phyloP scores from a whole-genome alignment of 1,140 invertebrate genomes.

The Eubasilissa regina region DNA sequence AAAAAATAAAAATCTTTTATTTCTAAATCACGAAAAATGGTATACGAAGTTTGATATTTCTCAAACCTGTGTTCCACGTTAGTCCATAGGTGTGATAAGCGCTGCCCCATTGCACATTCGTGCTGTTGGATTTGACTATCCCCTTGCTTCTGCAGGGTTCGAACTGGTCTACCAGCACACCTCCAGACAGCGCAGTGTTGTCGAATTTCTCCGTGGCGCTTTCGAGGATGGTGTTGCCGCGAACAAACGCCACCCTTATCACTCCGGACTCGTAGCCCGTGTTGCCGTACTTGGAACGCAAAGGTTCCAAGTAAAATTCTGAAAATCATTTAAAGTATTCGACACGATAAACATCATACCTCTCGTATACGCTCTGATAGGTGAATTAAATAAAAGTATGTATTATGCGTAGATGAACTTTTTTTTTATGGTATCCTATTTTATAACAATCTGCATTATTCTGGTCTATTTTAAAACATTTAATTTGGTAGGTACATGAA shows the following conservation, averaged over 20 bases:
- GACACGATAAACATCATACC: too few relatives aligned
- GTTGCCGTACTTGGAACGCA: slow-evolving; percentile 70
- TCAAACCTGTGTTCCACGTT: slow-evolving; percentile 45
- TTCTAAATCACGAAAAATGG: too few relatives aligned
- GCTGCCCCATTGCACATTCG: slow-evolving; percentile 7
- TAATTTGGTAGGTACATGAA: too few relatives aligned
- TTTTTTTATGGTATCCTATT: too few relatives aligned
- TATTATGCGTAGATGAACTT: too few relatives aligned
- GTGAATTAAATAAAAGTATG: too few relatives aligned
- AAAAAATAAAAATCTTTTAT: too few relatives aligned
- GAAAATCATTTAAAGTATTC: slow-evolving; percentile 25
- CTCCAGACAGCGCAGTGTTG: slow-evolving; percentile 40
- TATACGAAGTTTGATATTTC: too few relatives aligned
- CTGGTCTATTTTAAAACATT: too few relatives aligned
- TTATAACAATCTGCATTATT: too few relatives aligned
- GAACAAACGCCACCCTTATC: slow-evolving; percentile 70
- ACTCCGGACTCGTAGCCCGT: slow-evolving; percentile 72
- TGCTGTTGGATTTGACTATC: not conserved
- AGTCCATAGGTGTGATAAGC: slow-evolving; percentile 51
- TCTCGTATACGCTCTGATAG: too few relatives aligned
- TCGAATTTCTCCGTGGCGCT: slow-evolving; percentile 1
- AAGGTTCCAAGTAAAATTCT: slow-evolving; percentile 76
- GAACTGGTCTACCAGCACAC: slow-evolving; percentile 34
- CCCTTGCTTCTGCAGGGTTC: slow-evolving; percentile 42
- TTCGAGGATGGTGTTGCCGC: slow-evolving; percentile 63